A percentile compares a stretch with the other conserved stretches of the same genome.
These are phyloP conservation scores for Origma solitaria DNA, from an alignment of 2,113 vertebrate species.

Conservation along the genomic window DNA sequence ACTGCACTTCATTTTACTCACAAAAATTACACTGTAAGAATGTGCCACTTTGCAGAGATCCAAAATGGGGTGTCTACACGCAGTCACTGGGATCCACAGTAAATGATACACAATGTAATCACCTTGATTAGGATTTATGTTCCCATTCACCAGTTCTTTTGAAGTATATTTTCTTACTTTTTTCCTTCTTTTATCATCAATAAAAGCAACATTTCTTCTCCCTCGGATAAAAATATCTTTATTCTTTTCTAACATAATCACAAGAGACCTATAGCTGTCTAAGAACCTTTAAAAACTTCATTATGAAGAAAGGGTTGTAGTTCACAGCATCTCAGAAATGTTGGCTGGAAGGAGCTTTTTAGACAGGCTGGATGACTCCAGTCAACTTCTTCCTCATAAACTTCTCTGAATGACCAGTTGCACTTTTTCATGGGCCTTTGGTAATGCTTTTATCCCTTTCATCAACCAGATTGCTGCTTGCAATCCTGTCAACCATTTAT, in stretches of 20 bases:
- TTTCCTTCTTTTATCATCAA: neutral
- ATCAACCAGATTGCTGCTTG: neutral
- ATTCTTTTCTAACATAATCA: neutral
- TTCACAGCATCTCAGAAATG: neutral
- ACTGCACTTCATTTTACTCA: neutral
- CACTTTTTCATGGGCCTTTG: neutral
- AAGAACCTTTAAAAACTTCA: neutral
- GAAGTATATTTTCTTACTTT: neutral
- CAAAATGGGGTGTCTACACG: neutral
- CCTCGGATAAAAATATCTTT: neutral
- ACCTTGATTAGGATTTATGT: neutral
- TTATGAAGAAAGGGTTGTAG: neutral
- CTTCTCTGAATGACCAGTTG: neutral
- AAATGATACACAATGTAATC: neutral
- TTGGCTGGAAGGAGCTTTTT: neutral
- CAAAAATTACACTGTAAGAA: neutral
- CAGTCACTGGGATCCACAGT: neutral
- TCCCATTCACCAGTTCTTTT: neutral
- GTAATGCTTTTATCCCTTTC: neutral
- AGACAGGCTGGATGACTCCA: neutral
- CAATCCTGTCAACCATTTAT: neutral
- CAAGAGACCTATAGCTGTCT: neutral
- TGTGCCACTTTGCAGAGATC: neutral
- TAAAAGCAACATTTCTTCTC: neutral
- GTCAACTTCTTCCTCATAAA: neutral